These are phyloP conservation scores for Microtus ochrogaster DNA, from an alignment of 2,113 vertebrate species.

Conservation along the genomic window DNA sequence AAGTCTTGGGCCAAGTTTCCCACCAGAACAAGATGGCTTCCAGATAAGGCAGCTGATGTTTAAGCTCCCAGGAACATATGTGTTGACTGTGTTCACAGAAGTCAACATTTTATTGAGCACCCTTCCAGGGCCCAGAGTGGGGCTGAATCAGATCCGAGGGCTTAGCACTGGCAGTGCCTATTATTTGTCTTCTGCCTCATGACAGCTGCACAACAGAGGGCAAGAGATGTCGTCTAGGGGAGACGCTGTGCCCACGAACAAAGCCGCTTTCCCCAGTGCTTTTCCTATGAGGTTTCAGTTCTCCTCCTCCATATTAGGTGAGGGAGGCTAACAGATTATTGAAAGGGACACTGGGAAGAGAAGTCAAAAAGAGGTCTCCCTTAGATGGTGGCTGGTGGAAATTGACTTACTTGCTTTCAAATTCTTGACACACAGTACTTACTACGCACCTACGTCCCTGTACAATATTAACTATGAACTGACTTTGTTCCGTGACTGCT, in stretches of 20 bases:
- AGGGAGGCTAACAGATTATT: not conserved
- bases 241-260: not conserved
- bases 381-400: not conserved
- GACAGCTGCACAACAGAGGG: not conserved
- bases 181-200: not conserved
- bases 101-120: not conserved
- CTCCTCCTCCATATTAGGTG: not conserved
- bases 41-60: conserved; percentile 24
- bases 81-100: conserved; percentile 54
- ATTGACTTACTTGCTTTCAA: not conserved
- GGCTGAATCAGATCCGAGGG: not conserved
- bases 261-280: not conserved
- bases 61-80: not conserved
- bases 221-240: not conserved
- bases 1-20: not conserved
- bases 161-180: not conserved
- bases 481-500: not conserved
- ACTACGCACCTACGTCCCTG: not conserved
- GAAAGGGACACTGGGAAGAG: not conserved
- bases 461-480: not conserved
- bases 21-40: conserved; percentile 29
- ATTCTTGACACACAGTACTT: not conserved
- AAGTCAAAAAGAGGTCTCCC: not conserved
- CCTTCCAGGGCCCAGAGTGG: not conserved
- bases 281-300: not conserved